Evolutionary conservation across 2,797 vertebrate species (phyloP), one percentile per base, ranked within the genome.

Genomic region (Arctocebus calabarensis): DNA sequence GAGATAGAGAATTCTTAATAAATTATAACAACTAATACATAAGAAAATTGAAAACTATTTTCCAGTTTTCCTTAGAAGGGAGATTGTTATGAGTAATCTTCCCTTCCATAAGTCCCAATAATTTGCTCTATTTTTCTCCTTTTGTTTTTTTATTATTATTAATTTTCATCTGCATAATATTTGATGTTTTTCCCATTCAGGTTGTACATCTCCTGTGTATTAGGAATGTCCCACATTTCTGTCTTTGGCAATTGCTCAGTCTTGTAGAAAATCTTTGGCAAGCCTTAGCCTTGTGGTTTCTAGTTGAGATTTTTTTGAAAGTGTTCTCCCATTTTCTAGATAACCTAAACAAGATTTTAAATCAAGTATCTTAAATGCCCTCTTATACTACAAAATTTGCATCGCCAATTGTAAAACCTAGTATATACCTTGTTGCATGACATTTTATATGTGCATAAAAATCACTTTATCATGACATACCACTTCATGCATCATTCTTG

Each of bases 391-490:
- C 9, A 93, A 87, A 29, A 85, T 91, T 75, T 57, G 84, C 34
- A 85, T 74, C 83, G 34, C 11, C 83, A 86, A 70, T 16, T 85
- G 85, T 92, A 89, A 97, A 91, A 62, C 23, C 34, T 66, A 66
- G 57, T 81, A 62, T 61, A 37, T 78, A 83, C 32, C n/a, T 85
- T 68, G 23, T 81, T 90, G 32, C 75, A 27, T 79, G 61, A 43
- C 23, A 92, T 97, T 96, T 68, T 17, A 45, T 59, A 68, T 22
- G 73, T 61, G 77, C 77, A 43, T 83, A 94, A 95, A 97, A 97
- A 84, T 66, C 52, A 48, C 83, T 95, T 88, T 84, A 84, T 93
- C 70, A 66, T 61, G 87, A 77, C 48, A 55, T 74, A 55, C 34
- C 43, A 82, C 61, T 96, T 95, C 84, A 84, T 89, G 43, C 48